phyloP scores from a whole-genome alignment of 2,888 invertebrate genomes.

The Encarsia formosa region DNA sequence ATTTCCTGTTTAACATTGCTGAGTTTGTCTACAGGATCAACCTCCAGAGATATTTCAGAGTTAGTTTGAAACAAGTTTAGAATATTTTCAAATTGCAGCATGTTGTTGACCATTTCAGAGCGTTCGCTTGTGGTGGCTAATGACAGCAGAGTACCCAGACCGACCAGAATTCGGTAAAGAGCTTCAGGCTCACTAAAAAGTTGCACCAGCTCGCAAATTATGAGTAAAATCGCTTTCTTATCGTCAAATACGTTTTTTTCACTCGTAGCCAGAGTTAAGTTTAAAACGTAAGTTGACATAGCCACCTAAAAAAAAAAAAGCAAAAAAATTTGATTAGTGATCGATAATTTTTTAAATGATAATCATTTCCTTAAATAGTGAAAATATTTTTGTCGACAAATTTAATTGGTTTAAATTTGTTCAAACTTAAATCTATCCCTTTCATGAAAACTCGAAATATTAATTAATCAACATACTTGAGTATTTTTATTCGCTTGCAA shows the following conservation, averaged over 20 bases:
- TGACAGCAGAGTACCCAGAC: conserved; percentile 73
- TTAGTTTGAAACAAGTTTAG: too few species aligned
- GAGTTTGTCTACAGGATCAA: too few species aligned
- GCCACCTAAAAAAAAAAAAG: conserved; percentile 59
- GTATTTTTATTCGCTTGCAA: conserved; percentile 59
- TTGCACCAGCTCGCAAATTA: conserved; percentile 56
- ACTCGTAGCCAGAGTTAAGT: conserved; percentile 64
- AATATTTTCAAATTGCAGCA: too few species aligned
- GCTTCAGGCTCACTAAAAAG: conserved; percentile 68
- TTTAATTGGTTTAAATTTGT: too few species aligned
- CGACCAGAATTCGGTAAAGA: conserved; percentile 72
- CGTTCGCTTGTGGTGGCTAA: too few species aligned
- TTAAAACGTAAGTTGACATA: conserved; percentile 67
- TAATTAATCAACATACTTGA: conserved; percentile 62
- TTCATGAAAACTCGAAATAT: too few species aligned
- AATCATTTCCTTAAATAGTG: neutral
- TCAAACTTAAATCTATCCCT: too few species aligned
- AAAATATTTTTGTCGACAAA: neutral
- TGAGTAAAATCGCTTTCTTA: conserved; percentile 55
- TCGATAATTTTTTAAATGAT: neutral
- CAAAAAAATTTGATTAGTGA: neutral
- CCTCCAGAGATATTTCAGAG: too few species aligned
- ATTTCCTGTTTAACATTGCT: too few species aligned
- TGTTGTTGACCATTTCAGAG: too few species aligned
- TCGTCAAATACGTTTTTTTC: conserved; percentile 55